Percentiles rank a stretch among this genome's conserved stretches.
Evolutionary conservation across 2,797 vertebrate genomes (phyloP).

Genomic region (Pangasius djambal): DNA sequence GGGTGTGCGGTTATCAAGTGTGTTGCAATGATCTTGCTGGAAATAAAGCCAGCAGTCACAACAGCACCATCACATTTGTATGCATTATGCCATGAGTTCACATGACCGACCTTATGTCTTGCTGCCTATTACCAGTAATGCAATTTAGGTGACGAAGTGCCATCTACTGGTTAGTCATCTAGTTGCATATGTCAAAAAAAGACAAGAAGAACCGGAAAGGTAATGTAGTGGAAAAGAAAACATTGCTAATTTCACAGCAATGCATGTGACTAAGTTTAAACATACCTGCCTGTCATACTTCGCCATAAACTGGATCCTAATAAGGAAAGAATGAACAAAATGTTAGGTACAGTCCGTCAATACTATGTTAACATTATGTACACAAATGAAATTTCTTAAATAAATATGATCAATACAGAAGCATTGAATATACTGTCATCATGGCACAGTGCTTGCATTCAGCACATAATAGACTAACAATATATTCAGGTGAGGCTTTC

Average conservation of each 20-base stretch:
- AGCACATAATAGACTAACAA: neutral
- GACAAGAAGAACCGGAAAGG: neutral
- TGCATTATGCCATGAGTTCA: conserved; percentile 27
- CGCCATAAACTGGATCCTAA: conserved; percentile 83
- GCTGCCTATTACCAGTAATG: neutral
- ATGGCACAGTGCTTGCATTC: neutral
- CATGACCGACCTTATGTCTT: conserved; percentile 26
- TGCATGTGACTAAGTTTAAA: conserved; percentile 11
- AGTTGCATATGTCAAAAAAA: neutral
- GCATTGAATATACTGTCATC: neutral
- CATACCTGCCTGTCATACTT: conserved; percentile 87
- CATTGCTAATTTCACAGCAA: neutral
- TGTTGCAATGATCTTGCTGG: neutral
- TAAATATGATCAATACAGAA: neutral
- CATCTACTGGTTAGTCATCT: conserved; percentile 41
- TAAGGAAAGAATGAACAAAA: conserved; percentile 52
- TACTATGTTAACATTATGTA: neutral
- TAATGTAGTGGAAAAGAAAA: conserved; percentile 1
- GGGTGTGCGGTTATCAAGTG: neutral
- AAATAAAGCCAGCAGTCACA: neutral
- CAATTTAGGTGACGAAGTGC: conserved; percentile 2
- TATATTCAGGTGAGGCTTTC: neutral
- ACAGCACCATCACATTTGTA: neutral
- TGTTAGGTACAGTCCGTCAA: neutral
- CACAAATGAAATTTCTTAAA: neutral